Percentiles rank a stretch among this genome's conserved stretches.
Conservation (phyloP, 2,888 invertebrate genomes). For the Athalia cordata region DNA sequence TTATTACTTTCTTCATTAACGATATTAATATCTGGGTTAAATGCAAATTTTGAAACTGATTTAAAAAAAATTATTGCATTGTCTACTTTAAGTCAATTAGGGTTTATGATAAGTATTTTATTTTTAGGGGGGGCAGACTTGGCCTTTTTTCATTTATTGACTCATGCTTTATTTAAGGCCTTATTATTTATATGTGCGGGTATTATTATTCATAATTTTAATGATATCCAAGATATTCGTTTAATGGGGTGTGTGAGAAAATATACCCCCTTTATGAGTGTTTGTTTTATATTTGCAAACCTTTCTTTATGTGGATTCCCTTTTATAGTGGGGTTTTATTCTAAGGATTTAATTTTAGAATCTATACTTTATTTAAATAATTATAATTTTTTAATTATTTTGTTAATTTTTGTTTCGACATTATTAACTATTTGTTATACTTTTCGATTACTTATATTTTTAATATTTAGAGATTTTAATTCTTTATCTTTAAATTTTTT, state of each 20-base stretch:
- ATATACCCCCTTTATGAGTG: conserved; percentile 75
- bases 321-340: conserved; percentile 80
- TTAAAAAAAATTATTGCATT: conserved; percentile 87
- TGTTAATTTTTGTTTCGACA: conserved; percentile 77
- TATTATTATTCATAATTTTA: conserved; percentile 76
- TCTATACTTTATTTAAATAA: too few relatives aligned
- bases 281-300: conserved; percentile 78
- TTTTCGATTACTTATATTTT: conserved; percentile 77
- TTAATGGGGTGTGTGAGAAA: conserved; percentile 75
- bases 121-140: conserved; percentile 76
- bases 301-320: conserved; percentile 80
- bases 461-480: conserved; percentile 75
- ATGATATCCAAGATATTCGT: conserved; percentile 82
- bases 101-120: conserved; percentile 82
- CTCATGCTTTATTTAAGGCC: conserved; percentile 86
- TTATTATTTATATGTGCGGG: conserved; percentile 85
- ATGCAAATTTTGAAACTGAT: conserved; percentile 81
- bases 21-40: conserved; percentile 78
- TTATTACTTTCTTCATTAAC: conserved; percentile 77
- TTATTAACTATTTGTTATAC: conserved; percentile 78
- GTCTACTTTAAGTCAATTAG: conserved; percentile 85
- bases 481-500: conserved; percentile 74
- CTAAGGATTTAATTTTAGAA: conserved; percentile 76
- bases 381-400: conserved; percentile 74
- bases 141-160: conserved; percentile 83